Conservation (phyloP, 2,113 vertebrate species). For the Etheostoma spectabile region DNA sequence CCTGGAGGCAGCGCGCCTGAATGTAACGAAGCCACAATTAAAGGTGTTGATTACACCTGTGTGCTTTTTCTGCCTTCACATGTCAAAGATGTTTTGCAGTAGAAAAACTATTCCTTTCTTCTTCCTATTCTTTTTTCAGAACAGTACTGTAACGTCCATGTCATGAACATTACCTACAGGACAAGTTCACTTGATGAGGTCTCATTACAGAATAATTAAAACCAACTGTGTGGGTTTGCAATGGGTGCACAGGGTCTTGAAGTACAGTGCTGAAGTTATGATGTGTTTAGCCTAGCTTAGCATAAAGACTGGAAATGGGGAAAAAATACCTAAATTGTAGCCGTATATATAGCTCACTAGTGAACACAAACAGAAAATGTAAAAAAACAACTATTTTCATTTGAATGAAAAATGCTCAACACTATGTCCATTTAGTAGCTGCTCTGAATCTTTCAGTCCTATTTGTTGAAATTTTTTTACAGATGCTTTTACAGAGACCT, state of each 20-base stretch:
- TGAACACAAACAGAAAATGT: background rate
- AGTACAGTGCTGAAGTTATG: no score
- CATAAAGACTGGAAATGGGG: no score
- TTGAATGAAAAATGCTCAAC: background rate
- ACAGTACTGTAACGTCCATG: no score
- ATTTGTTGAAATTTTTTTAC: no score
- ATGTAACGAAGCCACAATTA: background rate
- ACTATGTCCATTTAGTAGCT: background rate
- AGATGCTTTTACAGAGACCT: no score
- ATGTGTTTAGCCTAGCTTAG: no score
- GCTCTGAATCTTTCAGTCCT: background rate
- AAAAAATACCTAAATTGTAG: no score
- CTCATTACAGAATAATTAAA: no score
- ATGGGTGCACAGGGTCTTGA: no score
- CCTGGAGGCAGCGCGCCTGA: background rate
- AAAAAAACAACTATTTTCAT: background rate
- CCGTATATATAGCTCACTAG: background rate
- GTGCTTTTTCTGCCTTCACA: background rate
- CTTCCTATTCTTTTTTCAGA: background rate
- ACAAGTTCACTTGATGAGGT: background rate
- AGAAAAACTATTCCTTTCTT: background rate
- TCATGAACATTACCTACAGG: background rate
- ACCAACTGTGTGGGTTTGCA: no score
- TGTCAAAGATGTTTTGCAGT: background rate
- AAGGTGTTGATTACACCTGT: background rate